Conservation (phyloP, 2,113 vertebrate species). For the Anguilla japonica region DNA sequence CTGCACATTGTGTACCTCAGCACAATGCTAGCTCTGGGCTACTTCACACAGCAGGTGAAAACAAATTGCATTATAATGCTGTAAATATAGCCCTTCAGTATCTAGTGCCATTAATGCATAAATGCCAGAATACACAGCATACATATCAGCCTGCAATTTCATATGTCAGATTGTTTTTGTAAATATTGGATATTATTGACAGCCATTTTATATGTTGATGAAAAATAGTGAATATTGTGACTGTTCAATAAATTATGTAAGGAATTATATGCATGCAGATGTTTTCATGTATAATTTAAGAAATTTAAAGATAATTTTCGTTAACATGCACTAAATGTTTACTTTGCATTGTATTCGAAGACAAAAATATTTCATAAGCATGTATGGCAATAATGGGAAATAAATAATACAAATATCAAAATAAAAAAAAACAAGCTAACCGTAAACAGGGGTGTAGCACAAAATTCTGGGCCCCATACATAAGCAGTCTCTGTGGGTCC, state of each 20-base stretch:
- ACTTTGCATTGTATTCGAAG: background rate
- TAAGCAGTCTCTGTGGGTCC: no score
- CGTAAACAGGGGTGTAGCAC: no score
- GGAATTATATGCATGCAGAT: no score
- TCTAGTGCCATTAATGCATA: background rate
- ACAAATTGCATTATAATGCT: slow-evolving; percentile 35
- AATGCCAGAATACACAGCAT: background rate
- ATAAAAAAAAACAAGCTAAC: background rate
- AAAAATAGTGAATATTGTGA: background rate
- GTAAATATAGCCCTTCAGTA: slow-evolving; percentile 30
- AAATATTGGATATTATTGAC: background rate
- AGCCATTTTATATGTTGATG: background rate
- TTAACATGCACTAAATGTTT: background rate
- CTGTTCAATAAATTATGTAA: background rate
- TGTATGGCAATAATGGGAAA: background rate
- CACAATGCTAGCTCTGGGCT: slow-evolving; percentile 36
- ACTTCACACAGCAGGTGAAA: slow-evolving; percentile 32
- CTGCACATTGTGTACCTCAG: slow-evolving; percentile 40
- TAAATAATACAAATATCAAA: background rate
- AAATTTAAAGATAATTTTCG: background rate
- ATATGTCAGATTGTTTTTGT: background rate
- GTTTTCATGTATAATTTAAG: background rate
- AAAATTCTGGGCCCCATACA: background rate
- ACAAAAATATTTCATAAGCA: background rate
- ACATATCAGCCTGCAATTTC: no score